Evolutionary conservation across 2,888 invertebrate genomes (phyloP).

Genomic region (Dynastes grantii): DNA sequence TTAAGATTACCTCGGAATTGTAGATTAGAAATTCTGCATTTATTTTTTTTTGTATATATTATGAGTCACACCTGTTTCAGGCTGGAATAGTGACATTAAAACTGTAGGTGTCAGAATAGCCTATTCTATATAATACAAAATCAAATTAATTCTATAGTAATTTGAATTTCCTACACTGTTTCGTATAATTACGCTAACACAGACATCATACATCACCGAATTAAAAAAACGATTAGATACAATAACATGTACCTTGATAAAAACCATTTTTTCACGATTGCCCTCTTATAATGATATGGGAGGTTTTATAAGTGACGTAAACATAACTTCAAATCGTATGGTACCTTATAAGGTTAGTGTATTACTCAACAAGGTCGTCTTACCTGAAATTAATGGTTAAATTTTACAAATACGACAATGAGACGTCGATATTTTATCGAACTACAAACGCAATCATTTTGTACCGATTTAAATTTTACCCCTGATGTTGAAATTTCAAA

Average conservation of each 20-base stretch:
- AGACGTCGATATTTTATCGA: conserved; percentile 3
- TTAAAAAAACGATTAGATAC: too few relatives aligned
- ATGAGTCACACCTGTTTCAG: conserved; percentile 40
- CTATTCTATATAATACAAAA: conserved; percentile 30
- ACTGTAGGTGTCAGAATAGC: conserved; percentile 24
- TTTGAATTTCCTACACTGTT: conserved; percentile 11
- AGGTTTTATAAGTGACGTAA: conserved; percentile 62
- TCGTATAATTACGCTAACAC: background rate
- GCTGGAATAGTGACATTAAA: conserved; percentile 18
- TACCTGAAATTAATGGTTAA: conserved; percentile 55
- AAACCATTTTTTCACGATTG: conserved; percentile 13
- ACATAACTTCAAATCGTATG: conserved; percentile 60
- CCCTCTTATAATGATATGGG: conserved; percentile 51
- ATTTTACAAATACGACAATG: conserved; percentile 24
- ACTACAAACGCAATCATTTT: background rate
- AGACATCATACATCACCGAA: too few relatives aligned
- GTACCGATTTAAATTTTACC: too few relatives aligned
- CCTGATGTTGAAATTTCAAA: background rate
- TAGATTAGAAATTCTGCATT: conserved; percentile 14
- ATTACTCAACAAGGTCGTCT: conserved; percentile 62
- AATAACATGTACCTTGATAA: background rate
- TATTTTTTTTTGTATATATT: conserved; percentile 25
- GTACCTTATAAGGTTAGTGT: conserved; percentile 64
- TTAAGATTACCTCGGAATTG: background rate
- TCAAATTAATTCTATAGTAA: background rate